These are phyloP conservation scores for Agapetus fuscipes DNA, from an alignment of 2,888 invertebrate genomes.

Conservation along the genomic window DNA sequence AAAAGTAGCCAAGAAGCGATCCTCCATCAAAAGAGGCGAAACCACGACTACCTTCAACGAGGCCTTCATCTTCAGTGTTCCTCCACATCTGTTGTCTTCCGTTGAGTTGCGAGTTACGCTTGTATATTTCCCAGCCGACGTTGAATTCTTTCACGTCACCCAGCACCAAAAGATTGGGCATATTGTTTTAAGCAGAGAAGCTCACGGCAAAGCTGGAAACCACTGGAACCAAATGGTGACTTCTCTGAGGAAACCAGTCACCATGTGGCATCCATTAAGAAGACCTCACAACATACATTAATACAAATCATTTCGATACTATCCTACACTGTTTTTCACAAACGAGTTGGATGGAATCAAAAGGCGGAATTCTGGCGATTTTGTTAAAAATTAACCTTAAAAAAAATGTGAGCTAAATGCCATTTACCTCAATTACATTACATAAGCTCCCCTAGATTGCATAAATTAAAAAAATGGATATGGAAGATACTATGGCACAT, in stretches of 20 bases:
- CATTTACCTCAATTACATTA: too few relatives aligned
- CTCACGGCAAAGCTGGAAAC: constrained; percentile 59
- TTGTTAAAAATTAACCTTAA: too few relatives aligned
- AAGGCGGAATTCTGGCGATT: too few relatives aligned
- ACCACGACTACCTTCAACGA: constrained; percentile 74
- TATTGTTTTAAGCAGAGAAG: constrained; percentile 65
- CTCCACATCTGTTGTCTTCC: constrained; percentile 57
- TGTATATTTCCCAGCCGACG: constrained; percentile 35
- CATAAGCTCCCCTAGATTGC: too few relatives aligned
- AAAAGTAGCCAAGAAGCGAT: constrained; percentile 74
- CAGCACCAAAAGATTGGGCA: constrained; percentile 64
- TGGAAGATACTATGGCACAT: too few relatives aligned
- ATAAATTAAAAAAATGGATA: too few relatives aligned
- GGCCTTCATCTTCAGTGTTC: constrained; percentile 75
- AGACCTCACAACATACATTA: constrained; percentile 24
- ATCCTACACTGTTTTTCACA: too few relatives aligned
- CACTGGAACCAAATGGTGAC: constrained; percentile 83
- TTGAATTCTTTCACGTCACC: constrained; percentile 27
- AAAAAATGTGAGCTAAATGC: too few relatives aligned
- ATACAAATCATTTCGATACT: too few relatives aligned
- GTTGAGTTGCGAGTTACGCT: constrained; percentile 65
- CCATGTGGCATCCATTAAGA: constrained; percentile 76
- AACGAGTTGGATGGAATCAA: too few relatives aligned
- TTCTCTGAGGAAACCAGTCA: constrained; percentile 67
- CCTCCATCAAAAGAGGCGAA: constrained; percentile 64